Base-by-base conservation (phyloP, 2,888 invertebrate genomes). In the Leistus spinibarbis region DNA sequence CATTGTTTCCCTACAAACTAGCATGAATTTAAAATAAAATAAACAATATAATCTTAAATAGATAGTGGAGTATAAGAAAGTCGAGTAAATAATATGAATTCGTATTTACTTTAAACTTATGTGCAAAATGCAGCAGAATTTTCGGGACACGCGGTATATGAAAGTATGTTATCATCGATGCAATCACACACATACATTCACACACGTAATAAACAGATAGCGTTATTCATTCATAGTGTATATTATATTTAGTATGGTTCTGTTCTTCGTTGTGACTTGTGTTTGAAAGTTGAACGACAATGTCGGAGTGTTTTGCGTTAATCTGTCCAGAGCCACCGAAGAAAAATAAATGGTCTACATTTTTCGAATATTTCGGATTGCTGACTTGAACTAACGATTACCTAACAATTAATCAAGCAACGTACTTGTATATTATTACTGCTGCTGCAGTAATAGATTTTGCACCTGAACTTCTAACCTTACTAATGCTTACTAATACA, bases 221-320 rank as follows among this genome's bases (percentile, higher is more conserved):
- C 20, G 24, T 19, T 64, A 17, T 69, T 64, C 53, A 24, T 17
- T 40, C 40, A 40, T 40, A 40, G 54, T 19, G 22, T 70, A 27
- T 54, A 16, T 74, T 27, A 74, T 60, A 54, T 54, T 22, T 68
- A 53, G 56, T 56, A 20, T 73, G 66, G 17, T 76, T 65, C 40
- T 60, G 60, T 60, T 60, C 60, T 60, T 60, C 60, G 60, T 60
- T 60, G 60, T 54, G 54, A 16, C 54, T n/a, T n/a, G n/a, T 16
- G 16, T 60, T 17, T 22, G 60, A 60, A 13, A 16, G 60, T 60
- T 40, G 7, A 60, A 22, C 60, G 22, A 60, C 60, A 60, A 60
- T 60, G 60, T 60, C 60, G 2, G 60, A 60, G 60, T 60, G 60
- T 60, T 17, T 60, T 60, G 60, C n/a, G 20, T 60, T 60, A 22